Percentiles rank a stretch among this genome's conserved stretches.
phyloP scores from a whole-genome alignment of 2,888 invertebrate species.

The Drymonia ruficornis region DNA sequence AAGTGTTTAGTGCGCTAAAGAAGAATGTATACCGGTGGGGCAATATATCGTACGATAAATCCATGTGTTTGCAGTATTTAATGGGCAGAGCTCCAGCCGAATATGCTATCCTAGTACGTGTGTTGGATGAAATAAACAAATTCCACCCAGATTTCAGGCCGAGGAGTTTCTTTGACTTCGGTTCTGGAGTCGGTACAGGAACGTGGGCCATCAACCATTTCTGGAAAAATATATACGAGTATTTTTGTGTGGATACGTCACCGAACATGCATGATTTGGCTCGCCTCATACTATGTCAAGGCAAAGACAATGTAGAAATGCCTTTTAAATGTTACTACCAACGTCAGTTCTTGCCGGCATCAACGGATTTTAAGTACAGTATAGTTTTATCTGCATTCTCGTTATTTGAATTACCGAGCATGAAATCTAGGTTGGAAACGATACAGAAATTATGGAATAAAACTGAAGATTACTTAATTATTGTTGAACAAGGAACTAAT shows the following conservation, averaged over 20 bases:
- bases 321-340: slow-evolving; percentile 87
- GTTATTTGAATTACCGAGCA: slow-evolving; percentile 90
- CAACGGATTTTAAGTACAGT: slow-evolving; percentile 87
- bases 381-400: slow-evolving; percentile 92
- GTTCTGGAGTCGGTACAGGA: slow-evolving; percentile 95
- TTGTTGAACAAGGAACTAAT: slow-evolving; percentile 93
- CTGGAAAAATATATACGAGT: slow-evolving; percentile 92
- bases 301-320: slow-evolving; percentile 85
- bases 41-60: slow-evolving; percentile 87
- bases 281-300: slow-evolving; percentile 87
- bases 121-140: slow-evolving; percentile 89
- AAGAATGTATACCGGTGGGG: slow-evolving; percentile 89
- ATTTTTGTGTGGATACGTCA: slow-evolving; percentile 94
- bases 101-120: slow-evolving; percentile 88
- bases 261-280: slow-evolving; percentile 93
- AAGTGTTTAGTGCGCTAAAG: slow-evolving; percentile 84
- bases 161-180: slow-evolving; percentile 93
- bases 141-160: slow-evolving; percentile 89
- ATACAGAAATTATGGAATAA: slow-evolving; percentile 94
- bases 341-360: slow-evolving; percentile 92
- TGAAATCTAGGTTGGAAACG: slow-evolving; percentile 87
- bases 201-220: slow-evolving; percentile 92
- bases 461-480: slow-evolving; percentile 91
- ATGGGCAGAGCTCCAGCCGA: slow-evolving; percentile 89
- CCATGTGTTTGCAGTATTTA: slow-evolving; percentile 89